Base-by-base conservation (phyloP, 2,888 invertebrate species). In the Chrysolina oricalcia region DNA sequence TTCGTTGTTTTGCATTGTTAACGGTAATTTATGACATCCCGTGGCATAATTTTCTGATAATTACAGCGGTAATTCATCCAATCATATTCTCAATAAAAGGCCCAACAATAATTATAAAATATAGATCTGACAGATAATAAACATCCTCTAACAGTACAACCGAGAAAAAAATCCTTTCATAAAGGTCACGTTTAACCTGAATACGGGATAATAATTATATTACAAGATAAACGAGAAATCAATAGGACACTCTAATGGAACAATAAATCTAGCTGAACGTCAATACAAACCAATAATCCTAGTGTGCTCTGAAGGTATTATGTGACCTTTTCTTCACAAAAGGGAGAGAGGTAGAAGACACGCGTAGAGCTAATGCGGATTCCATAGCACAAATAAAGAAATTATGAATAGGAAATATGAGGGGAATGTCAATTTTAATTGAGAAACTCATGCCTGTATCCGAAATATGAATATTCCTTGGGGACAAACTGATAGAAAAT, bases 11-110 rank as follows among this genome's bases (percentile, higher is more conserved):
- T 69, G 67, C 69, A 70, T 75, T 69, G 72, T 72, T 75, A 72
- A 69, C 64, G 63, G 69, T 75, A 72, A 75, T 75, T 75, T 75
- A 75, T 50, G 72, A 72, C 75, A 75, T 72, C 75, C 75, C 72
- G 69, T 72, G 72, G 72, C 72, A 63, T 70, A 65, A 68, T 72
- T 72, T 64, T 40, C 53, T 21, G 53, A 68, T 68, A 68, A 68
- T 68, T 53, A 68, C 41, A 68, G 19, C 53, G 68, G 21, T 68
- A 68, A 68, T 68, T 53, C 48, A 63, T 63, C 48, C 41, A 63
- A 46, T 59, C 41, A 70, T 50, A 48, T 66, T 66, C 59, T 64
- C 43, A 59, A 65, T 53, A 74, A 64, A 72, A 59, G 19, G 15
- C 43, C 21, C 65, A 43, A 41, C 53, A 62, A 72, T 65, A 59